Evolutionary conservation across 2,113 vertebrate species (phyloP), one percentile per base, ranked within the genome.

Genomic region (Boleophthalmus pectinirostris): DNA sequence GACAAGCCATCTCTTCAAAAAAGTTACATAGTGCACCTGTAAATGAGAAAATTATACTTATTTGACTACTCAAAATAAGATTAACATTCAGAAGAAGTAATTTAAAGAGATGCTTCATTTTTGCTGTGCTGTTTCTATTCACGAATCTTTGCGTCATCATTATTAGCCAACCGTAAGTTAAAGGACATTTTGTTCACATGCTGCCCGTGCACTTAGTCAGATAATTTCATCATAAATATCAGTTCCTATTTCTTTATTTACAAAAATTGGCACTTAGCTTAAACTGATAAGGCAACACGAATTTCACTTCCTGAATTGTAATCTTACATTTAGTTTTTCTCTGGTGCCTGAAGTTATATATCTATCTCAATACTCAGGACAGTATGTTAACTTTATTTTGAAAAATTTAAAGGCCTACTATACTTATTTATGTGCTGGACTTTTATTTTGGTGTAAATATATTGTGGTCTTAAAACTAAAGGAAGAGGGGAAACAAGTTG

Each of bases 371-470:
- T 70, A 23, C 84, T 91, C 87, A 88, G 88, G 90, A 77, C 79
- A 35, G 64, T 74, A 75, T 80, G 84, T 79, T 85, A 77, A 51
- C 78, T 77, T 70, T 82, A 73, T 76, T 74, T 56, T 75, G 21
- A 78, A 64, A 63, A 81, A 78, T 70, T 82, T 74, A 75, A 46
- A 72, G 46, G 69, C 69, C 68, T 77, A 46, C 66, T 77, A 46
- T 76, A 58, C 63, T 76, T 88, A 89, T 89, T 89, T 88, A 88
- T 85, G 82, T 85, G 85, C 75, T 84, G 84, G 73, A 85, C 64
- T 80, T 76, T 77, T 74, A 66, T 83, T 81, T 65, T 56, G 61
- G 74, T 89, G 86, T 89, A 81, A 75, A 82, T 29, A 29, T 85
- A 74, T 68, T 53, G 61, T 15, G 46, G 72, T 79, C 67, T 79